Conservation (phyloP, 2,888 invertebrate species). For the Laothoe populi region DNA sequence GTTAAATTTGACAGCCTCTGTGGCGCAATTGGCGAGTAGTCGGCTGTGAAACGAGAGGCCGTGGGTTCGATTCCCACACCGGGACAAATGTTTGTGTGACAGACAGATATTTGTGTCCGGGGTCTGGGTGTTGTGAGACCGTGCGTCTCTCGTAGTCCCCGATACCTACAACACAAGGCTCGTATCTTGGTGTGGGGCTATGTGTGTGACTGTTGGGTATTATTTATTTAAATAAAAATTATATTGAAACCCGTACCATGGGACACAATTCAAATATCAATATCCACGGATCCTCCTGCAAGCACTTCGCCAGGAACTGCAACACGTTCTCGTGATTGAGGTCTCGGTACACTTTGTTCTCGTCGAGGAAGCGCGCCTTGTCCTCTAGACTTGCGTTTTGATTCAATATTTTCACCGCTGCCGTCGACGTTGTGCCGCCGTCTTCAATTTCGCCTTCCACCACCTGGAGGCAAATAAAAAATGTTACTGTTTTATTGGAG, state of each 20-base stretch:
- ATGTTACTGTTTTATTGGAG: not conserved
- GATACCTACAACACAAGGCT: too few relatives aligned
- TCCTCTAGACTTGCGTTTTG: constrained; percentile 91
- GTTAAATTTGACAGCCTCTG: too few relatives aligned
- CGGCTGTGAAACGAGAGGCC: too few relatives aligned
- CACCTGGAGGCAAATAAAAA: constrained; percentile 77
- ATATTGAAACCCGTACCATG: constrained; percentile 69
- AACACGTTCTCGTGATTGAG: constrained; percentile 90
- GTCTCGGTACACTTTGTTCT: constrained; percentile 89
- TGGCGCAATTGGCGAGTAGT: too few relatives aligned
- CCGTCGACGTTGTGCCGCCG: constrained; percentile 69
- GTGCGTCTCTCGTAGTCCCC: too few relatives aligned
- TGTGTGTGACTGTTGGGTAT: too few relatives aligned
- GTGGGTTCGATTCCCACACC: too few relatives aligned
- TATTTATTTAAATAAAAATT: not conserved
- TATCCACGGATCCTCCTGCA: constrained; percentile 92
- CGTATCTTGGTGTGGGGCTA: too few relatives aligned
- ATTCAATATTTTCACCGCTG: constrained; percentile 92
- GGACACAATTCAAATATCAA: constrained; percentile 91
- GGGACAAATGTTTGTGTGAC: too few relatives aligned
- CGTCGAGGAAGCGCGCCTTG: constrained; percentile 91
- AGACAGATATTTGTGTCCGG: too few relatives aligned
- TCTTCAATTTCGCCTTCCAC: constrained; percentile 90
- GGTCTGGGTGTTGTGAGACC: too few relatives aligned
- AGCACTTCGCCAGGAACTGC: constrained; percentile 88